Conservation (phyloP, 2,797 vertebrate genomes). For the Sebastes kiyomatsui region DNA sequence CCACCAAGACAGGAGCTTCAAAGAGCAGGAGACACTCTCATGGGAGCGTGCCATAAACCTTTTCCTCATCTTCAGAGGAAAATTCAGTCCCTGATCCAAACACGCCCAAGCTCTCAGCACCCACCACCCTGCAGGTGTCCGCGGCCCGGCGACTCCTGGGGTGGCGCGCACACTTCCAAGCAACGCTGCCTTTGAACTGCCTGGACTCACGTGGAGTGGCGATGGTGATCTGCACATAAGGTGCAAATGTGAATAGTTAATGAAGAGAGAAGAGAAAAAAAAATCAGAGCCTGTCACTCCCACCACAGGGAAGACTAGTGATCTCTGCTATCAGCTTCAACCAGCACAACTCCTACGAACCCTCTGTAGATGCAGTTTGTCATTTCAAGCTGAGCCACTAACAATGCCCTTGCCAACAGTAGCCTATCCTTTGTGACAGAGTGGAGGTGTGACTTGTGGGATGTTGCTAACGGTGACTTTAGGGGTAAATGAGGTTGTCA, state of each 20-base stretch:
- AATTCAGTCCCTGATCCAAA: slow-evolving; percentile 83
- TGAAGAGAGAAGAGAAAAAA: slow-evolving; percentile 63
- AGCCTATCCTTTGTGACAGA: slow-evolving; percentile 50
- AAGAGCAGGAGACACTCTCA: slow-evolving; percentile 87
- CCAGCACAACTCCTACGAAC: slow-evolving; percentile 66
- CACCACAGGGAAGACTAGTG: slow-evolving; percentile 65
- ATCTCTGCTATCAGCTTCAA: slow-evolving; percentile 75
- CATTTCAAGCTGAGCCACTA: slow-evolving; percentile 67
- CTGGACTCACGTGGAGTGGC: slow-evolving; percentile 72
- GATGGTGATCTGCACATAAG: slow-evolving; percentile 78
- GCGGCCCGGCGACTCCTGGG: slow-evolving; percentile 68
- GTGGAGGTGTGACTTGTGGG: slow-evolving; percentile 52
- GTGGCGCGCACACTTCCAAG: slow-evolving; percentile 75
- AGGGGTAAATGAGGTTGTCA: slow-evolving; percentile 58
- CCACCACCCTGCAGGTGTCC: slow-evolving; percentile 71
- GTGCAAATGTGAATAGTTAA: slow-evolving; percentile 81
- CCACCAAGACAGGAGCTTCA: slow-evolving; percentile 94
- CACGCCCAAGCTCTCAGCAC: slow-evolving; percentile 77
- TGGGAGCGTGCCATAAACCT: slow-evolving; percentile 86
- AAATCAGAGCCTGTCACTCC: slow-evolving; percentile 63
- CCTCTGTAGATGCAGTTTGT: slow-evolving; percentile 55
- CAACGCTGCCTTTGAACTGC: slow-evolving; percentile 71
- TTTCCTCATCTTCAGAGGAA: slow-evolving; percentile 86
- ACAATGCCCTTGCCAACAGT: slow-evolving; percentile 57
- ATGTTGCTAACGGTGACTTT: slow-evolving; percentile 52